Conservation (phyloP, 2,888 invertebrate genomes). For the Mythimna ferrago region DNA sequence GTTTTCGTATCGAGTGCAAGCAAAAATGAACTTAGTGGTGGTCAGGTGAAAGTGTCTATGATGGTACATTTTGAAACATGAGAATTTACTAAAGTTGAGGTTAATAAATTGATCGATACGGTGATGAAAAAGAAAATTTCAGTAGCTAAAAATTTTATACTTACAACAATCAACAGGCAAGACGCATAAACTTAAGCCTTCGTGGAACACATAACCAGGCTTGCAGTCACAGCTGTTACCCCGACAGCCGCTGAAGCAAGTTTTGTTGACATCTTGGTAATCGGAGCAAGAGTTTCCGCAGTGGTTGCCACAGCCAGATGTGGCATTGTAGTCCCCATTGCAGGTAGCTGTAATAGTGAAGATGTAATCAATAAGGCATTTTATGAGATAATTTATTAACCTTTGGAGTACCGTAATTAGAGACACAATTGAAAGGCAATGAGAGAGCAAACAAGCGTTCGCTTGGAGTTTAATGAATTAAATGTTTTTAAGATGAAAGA, state of each 20-base stretch:
- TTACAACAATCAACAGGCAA: constrained; percentile 77
- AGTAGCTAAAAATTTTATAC: constrained; percentile 50
- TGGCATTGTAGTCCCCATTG: constrained; percentile 78
- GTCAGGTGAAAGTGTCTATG: too few relatives aligned
- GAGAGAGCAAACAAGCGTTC: too few relatives aligned
- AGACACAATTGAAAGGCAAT: too few relatives aligned
- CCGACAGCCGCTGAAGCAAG: constrained; percentile 78
- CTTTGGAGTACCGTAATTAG: too few relatives aligned
- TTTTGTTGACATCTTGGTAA: constrained; percentile 76
- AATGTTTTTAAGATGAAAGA: neutral
- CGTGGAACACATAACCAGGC: constrained; percentile 76
- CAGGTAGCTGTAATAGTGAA: constrained; percentile 69
- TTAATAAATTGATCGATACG: neutral
- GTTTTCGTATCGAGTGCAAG: too few relatives aligned
- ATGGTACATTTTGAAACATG: neutral
- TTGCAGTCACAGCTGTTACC: constrained; percentile 81
- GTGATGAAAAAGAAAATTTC: neutral
- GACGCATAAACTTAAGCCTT: constrained; percentile 70
- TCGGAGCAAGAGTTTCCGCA: constrained; percentile 81
- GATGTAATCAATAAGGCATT: neutral
- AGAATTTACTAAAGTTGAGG: neutral
- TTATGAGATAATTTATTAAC: neutral
- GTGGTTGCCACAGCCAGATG: constrained; percentile 80
- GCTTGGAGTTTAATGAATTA: too few relatives aligned
- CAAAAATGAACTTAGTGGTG: too few relatives aligned